Evolutionary conservation across 2,113 vertebrate species (phyloP).

Genomic region (Pterocles burchelli): DNA sequence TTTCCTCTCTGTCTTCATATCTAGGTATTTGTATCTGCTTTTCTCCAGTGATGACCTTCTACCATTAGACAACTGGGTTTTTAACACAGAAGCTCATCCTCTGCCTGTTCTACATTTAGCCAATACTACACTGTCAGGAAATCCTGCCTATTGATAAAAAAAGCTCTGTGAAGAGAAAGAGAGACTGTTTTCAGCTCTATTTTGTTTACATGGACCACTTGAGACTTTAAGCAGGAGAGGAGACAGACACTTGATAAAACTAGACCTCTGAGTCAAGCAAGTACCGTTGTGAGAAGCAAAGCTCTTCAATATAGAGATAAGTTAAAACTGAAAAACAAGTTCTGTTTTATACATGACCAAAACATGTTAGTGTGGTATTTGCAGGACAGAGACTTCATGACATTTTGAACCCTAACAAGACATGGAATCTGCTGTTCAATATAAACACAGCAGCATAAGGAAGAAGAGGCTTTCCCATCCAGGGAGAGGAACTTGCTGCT

Average conservation of each 20-base stretch:
- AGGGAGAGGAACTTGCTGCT: slow-evolving; percentile 40
- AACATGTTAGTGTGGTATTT: slow-evolving; percentile 55
- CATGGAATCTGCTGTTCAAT: slow-evolving; percentile 2
- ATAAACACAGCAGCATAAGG: background rate
- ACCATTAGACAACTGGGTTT: slow-evolving; percentile 96
- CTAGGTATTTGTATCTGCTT: slow-evolving; percentile 95
- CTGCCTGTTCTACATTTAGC: slow-evolving; percentile 93
- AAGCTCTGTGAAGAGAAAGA: slow-evolving; percentile 55
- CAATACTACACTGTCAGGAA: slow-evolving; percentile 94
- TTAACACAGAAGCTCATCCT: slow-evolving; percentile 97
- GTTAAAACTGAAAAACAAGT: slow-evolving; percentile 68
- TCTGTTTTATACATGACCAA: slow-evolving; percentile 83
- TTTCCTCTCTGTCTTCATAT: slow-evolving; percentile 5
- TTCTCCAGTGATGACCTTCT: slow-evolving; percentile 96
- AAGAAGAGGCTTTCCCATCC: slow-evolving; percentile 10
- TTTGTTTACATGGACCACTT: slow-evolving; percentile 84
- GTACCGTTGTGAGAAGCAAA: slow-evolving; percentile 35
- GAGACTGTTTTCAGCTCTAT: slow-evolving; percentile 75
- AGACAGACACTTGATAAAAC: slow-evolving; percentile 47
- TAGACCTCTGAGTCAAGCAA: slow-evolving; percentile 44
- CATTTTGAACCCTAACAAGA: slow-evolving; percentile 52
- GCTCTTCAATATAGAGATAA: slow-evolving; percentile 71
- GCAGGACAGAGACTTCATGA: slow-evolving; percentile 48
- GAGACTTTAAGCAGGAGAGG: slow-evolving; percentile 69
- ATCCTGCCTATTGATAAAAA: slow-evolving; percentile 86